These are phyloP conservation scores for Harpagifer antarcticus DNA, from an alignment of 2,797 vertebrate genomes.

Conservation along the genomic window DNA sequence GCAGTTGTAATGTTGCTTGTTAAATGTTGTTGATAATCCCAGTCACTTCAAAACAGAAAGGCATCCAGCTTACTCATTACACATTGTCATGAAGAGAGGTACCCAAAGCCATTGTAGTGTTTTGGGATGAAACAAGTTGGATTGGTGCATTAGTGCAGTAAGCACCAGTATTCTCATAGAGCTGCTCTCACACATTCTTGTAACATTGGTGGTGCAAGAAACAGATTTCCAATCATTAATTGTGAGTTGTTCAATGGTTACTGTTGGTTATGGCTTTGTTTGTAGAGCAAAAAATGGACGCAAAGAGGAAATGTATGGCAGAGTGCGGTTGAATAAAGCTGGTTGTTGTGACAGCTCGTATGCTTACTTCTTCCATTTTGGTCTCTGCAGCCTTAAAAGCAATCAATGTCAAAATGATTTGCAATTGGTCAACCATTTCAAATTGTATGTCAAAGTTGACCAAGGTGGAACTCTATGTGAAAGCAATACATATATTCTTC, in stretches of 20 bases:
- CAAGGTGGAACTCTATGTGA: background rate
- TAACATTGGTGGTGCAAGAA: background rate
- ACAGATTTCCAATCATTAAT: background rate
- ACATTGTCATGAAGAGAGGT: background rate
- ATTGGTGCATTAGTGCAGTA: background rate
- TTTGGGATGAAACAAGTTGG: background rate
- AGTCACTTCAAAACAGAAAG: background rate
- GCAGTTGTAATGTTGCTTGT: too few relatives aligned
- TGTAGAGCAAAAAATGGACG: background rate
- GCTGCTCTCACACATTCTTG: background rate
- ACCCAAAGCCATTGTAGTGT: background rate
- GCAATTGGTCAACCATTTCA: background rate
- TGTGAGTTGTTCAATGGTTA: background rate
- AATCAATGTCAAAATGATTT: background rate
- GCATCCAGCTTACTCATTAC: background rate
- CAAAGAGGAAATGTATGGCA: background rate
- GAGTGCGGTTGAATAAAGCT: background rate
- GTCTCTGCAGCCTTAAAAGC: background rate
- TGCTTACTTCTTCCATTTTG: constrained; percentile 1
- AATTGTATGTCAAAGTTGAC: background rate
- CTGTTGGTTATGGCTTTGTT: background rate
- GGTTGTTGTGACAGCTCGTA: background rate
- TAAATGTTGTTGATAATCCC: background rate
- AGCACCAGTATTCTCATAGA: background rate
- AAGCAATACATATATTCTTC: background rate